phyloP scores from a whole-genome alignment of 2,888 invertebrate species.

The Subacronicta megacephala region DNA sequence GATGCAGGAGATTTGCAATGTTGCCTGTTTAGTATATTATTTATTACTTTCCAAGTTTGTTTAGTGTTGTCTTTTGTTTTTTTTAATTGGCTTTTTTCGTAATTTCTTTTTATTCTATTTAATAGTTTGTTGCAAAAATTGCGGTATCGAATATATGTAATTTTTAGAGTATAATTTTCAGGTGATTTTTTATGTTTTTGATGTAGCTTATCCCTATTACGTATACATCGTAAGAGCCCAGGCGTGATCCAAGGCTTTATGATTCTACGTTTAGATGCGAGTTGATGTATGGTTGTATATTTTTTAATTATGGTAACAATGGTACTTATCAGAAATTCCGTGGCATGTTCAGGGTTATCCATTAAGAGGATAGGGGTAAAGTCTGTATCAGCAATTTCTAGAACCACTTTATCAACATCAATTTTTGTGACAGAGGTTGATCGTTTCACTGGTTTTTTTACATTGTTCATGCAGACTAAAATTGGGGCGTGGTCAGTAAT shows the following conservation, averaged over 20 bases:
- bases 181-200: background rate
- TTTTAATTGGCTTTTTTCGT: too few relatives aligned
- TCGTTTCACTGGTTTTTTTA: background rate
- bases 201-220: too few relatives aligned
- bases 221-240: too few relatives aligned
- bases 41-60: too few relatives aligned
- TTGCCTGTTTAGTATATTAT: too few relatives aligned
- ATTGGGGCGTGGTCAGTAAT: conserved; percentile 6
- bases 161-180: conserved; percentile 2
- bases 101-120: too few relatives aligned
- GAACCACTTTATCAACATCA: background rate
- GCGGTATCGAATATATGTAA: conserved; percentile 1
- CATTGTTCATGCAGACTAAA: conserved; percentile 1
- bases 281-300: too few relatives aligned
- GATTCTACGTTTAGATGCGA: too few relatives aligned
- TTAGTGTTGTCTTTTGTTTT: too few relatives aligned
- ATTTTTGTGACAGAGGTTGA: background rate
- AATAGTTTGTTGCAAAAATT: conserved; percentile 6
- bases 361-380: background rate
- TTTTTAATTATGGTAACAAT: background rate
- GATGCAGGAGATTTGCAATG: too few relatives aligned
- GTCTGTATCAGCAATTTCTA: conserved; percentile 1
- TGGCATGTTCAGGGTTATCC: background rate
- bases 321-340: background rate
- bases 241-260: too few relatives aligned